Evolutionary conservation across 2,113 vertebrate genomes (phyloP).

Genomic region (Aleadryas rufinucha): DNA sequence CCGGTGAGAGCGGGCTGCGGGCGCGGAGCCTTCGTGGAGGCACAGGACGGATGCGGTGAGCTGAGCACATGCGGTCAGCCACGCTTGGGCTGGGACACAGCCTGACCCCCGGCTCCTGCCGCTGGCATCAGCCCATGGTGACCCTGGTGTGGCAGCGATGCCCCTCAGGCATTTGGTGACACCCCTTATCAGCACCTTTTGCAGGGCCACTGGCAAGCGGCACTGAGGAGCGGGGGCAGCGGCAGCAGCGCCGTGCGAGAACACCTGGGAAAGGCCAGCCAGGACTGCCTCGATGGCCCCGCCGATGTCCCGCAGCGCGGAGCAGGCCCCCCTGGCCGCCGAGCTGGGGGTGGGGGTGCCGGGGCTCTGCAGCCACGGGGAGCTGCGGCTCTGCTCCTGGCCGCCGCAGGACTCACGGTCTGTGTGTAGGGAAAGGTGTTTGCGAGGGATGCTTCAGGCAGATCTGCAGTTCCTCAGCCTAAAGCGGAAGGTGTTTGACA

Average conservation of each 20-base stretch:
- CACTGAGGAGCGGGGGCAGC: neutral
- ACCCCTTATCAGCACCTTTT: rapidly evolving
- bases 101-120: neutral
- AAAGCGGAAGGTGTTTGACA: constrained; percentile 1
- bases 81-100: rapidly evolving
- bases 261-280: neutral
- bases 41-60: rapidly evolving
- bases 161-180: no score
- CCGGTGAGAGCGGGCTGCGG: neutral
- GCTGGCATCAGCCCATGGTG: neutral
- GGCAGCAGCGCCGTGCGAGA: rapidly evolving
- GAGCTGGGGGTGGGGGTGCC: rapidly evolving
- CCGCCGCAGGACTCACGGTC: rapidly evolving
- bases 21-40: rapidly evolving
- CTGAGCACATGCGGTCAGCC: rapidly evolving
- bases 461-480: neutral
- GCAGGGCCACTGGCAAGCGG: rapidly evolving
- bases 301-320: rapidly evolving
- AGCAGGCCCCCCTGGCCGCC: rapidly evolving
- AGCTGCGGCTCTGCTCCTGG: neutral
- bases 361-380: neutral
- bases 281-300: rapidly evolving
- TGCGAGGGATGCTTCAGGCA: neutral
- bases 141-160: rapidly evolving
- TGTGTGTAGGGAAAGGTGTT: neutral